A percentile compares a stretch with the other conserved stretches of the same genome.
phyloP scores from a whole-genome alignment of 2,113 vertebrate species.

The Lipotes vexillifer region DNA sequence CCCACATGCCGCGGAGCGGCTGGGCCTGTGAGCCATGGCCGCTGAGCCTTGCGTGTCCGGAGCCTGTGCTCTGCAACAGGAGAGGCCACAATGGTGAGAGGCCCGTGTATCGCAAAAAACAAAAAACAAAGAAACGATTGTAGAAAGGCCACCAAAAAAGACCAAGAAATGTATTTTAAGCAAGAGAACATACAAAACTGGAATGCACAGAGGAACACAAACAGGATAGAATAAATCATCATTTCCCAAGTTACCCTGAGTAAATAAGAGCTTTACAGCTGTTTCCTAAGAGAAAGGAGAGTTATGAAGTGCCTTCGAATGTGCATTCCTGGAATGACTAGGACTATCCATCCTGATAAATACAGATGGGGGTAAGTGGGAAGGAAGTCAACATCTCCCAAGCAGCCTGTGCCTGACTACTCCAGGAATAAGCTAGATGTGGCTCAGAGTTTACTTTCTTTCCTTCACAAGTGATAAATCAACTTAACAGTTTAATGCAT shows the following conservation, averaged over 20 bases:
- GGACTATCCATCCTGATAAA: background rate
- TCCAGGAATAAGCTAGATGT: background rate
- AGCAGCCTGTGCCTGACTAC: background rate
- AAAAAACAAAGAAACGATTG: background rate
- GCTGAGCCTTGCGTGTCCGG: no score
- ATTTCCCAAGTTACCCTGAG: background rate
- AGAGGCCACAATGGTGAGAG: no score
- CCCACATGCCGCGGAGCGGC: no score
- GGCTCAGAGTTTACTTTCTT: conserved; percentile 24
- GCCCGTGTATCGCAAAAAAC: no score
- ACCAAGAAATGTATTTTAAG: conserved; percentile 32
- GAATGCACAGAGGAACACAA: conserved; percentile 34
- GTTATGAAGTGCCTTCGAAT: background rate
- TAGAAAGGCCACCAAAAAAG: background rate
- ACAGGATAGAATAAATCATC: background rate
- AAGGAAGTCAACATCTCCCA: background rate
- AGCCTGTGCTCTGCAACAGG: no score
- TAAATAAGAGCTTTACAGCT: conserved; percentile 14
- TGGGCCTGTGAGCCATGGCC: no score
- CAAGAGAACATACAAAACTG: background rate
- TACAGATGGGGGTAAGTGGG: background rate
- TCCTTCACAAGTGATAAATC: conserved; percentile 30
- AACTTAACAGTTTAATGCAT: background rate
- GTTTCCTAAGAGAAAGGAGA: background rate
- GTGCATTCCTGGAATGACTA: background rate